phyloP scores from a whole-genome alignment of 2,797 vertebrate species.

The Poecilia gillii region DNA sequence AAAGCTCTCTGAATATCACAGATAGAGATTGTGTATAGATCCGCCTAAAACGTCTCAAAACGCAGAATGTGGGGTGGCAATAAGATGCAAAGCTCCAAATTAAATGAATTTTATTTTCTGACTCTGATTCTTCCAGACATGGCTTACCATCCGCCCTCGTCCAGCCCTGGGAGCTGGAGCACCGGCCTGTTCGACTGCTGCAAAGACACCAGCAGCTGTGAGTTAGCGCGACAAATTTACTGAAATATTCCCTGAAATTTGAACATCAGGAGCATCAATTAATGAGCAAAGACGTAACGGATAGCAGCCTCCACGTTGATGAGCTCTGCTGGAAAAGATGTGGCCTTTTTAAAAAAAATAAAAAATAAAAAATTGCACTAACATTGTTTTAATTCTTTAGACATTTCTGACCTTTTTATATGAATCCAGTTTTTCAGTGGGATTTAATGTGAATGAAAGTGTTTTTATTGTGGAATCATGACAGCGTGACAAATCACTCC shows the following conservation, averaged over 20 bases:
- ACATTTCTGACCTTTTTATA: too few relatives aligned
- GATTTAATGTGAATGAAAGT: background rate
- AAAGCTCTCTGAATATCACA: background rate
- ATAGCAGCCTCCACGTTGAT: too few relatives aligned
- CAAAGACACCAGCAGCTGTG: background rate
- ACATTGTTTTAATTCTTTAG: too few relatives aligned
- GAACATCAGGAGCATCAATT: too few relatives aligned
- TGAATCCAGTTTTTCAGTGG: too few relatives aligned
- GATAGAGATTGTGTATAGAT: background rate
- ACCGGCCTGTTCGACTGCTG: background rate
- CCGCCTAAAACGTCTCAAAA: background rate
- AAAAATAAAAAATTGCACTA: too few relatives aligned
- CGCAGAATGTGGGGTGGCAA: background rate
- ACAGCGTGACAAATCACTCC: background rate
- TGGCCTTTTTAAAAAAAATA: too few relatives aligned
- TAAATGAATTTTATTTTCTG: background rate
- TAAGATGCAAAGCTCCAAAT: background rate
- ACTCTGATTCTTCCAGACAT: background rate
- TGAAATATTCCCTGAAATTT: too few relatives aligned
- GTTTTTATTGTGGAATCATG: background rate
- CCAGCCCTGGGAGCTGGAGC: background rate
- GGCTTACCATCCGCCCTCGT: background rate
- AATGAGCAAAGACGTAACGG: too few relatives aligned
- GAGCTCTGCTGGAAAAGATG: too few relatives aligned
- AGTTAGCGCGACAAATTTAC: background rate